Conservation (phyloP, 2,113 vertebrate genomes). For the Cheilinus undulatus region DNA sequence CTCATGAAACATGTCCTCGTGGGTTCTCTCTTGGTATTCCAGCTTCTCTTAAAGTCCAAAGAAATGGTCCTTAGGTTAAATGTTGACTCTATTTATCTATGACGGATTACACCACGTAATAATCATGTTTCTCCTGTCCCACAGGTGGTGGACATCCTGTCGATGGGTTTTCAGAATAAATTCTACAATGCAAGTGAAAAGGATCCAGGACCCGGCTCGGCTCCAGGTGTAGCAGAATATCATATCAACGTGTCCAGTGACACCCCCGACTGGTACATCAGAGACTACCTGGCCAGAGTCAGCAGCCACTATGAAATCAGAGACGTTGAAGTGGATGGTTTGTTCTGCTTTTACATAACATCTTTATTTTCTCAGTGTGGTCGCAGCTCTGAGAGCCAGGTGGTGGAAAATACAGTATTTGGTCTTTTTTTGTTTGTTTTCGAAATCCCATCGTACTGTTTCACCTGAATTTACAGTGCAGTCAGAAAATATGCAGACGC, state of each 20-base stretch:
- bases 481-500: no score
- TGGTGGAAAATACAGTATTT: no score
- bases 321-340: constrained; percentile 79
- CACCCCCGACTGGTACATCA: constrained; percentile 87
- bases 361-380: background rate
- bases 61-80: no score
- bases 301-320: constrained; percentile 74
- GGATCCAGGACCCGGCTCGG: background rate
- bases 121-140: background rate
- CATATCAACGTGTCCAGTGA: constrained; percentile 86
- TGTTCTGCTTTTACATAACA: background rate
- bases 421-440: no score
- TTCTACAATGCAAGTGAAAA: constrained; percentile 80
- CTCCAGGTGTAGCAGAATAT: constrained; percentile 65
- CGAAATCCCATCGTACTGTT: no score
- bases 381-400: no score
- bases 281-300: constrained; percentile 82
- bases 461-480: no score
- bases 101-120: no score
- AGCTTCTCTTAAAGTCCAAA: no score
- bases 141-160: constrained; percentile 80
- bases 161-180: constrained; percentile 84
- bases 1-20: no score
- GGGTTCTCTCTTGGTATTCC: no score
- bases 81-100: no score